Evolutionary conservation across 2,797 vertebrate genomes (phyloP), one percentile per base, ranked within the genome.

Genomic region (Naso thynnoides): DNA sequence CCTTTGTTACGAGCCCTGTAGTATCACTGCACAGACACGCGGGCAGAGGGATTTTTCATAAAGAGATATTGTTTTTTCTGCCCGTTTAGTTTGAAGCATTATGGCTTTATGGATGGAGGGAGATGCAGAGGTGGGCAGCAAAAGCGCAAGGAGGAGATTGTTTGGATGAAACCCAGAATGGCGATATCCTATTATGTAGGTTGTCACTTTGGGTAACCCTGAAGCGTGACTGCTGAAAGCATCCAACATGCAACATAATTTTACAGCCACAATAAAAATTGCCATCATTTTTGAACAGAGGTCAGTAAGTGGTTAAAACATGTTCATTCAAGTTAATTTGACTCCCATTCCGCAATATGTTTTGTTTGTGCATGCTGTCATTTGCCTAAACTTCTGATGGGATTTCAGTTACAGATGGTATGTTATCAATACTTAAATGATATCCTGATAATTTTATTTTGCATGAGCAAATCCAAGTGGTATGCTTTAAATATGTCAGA

Each of bases 181-280:
- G 68, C 58, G 29, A 86, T 85, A 83, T 89, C 81, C 82, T 60
- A 88, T 91, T 82, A 90, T 91, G 86, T 88, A 85, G 69, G 53
- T 68, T 89, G 89, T 90, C 88, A 86, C 83, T 81, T 88, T 62
- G 49, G 60, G 73, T 84, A 90, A 78, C 81, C 59, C 81, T 68
- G 49, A 57, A 86, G 78, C 33, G 14, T 60, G 78, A 73, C 75
- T 82, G 49, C 44, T 11, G 6, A 78, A 85, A 78, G 74, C 70
- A 72, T 84, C 78, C 8, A 41, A 86, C 73, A 77, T 4, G 33
- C 67, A 77, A 4, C 56, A 45, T 78, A 75, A 71, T 69, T 88
- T 83, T 81, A 86, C 70, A 84, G 55, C 56, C 71, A 79, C 77
- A 74, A 83, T 73, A 67, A 31, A 10, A 87, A 72, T 71, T 11